Evolutionary conservation across 1,140 invertebrate species (phyloP).

Genomic region (Paraescarpia echinospica): DNA sequence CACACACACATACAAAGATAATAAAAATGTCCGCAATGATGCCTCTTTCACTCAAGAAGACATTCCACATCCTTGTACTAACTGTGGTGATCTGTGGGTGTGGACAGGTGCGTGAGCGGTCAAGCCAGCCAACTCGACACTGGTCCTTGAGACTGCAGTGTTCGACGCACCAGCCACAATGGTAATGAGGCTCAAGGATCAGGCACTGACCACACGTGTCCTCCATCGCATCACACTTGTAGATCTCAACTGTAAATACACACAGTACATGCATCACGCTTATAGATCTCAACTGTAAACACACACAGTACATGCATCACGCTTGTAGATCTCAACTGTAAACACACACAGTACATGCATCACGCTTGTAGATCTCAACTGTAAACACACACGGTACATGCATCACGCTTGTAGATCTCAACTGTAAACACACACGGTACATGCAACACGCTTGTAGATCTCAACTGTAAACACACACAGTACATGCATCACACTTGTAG

Average conservation of each 20-base stretch:
- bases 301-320: no score
- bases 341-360: no score
- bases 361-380: no score
- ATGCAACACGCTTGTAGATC: neutral
- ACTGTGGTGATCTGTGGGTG: conserved; percentile 78
- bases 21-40: no score
- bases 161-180: conserved; percentile 25
- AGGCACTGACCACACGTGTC: conserved; percentile 24
- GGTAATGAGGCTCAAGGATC: conserved; percentile 17
- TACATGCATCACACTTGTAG: neutral
- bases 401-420: no score
- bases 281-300: no score
- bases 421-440: no score
- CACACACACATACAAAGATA: neutral
- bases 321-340: no score
- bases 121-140: neutral
- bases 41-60: no score
- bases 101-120: conserved; percentile 70
- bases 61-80: conserved; percentile 3
- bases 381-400: no score
- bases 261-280: neutral
- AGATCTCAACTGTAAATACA: conserved; percentile 24
- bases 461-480: neutral
- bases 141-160: neutral
- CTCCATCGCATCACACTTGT: conserved; percentile 22